Evolutionary conservation across 1,140 invertebrate species (phyloP), one percentile per base, ranked within the genome.

Genomic region (Drosophila biarmipes): DNA sequence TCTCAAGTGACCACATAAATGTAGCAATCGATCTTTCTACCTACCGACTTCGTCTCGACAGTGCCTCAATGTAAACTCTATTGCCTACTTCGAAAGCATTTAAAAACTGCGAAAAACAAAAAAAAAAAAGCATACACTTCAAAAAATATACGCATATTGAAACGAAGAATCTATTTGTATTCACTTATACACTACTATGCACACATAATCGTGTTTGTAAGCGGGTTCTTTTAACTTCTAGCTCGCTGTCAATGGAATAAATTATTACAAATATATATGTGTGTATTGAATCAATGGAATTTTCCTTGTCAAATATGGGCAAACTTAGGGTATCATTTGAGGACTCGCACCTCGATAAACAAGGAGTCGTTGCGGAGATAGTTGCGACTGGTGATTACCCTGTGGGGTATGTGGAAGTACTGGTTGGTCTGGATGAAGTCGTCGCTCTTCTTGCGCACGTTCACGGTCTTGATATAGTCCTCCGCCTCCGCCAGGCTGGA

Each of bases 401-500:
- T 93, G 82, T 96, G 95, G 0, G 95, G 95, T 73, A 96, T 95
- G 82, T 96, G 96, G 91, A 96, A 95, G 78, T 95, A 95, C 73
- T 95, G 93, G 57, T 94, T 93, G 56, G 94, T 95, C 53, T 94
- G 93, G 19, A 91, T 81, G 27, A 93, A 93, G 45, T 94, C 92
- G n/a, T 93, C 92, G 31, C 91, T 91, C 45, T 93, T 92, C 53
- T 92, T 91, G 12, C 93, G 92, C 10, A 92, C 90, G 19, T 77
- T 62, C 15, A 92, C 90, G 35, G 92, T 92, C 77, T 91, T 93
- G 0, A 93, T 92, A 57, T 93, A 94, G 78, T 94, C 94, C 59
- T 91, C 90, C 4, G 93, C 72, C 51, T 93, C 91, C 3, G 72
- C 81, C 31, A 86, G 56, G 63, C 93, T 92, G 53, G 92, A 91